Base-by-base conservation (phyloP, 2,113 vertebrate genomes). In the Oreochromis tanganicae region DNA sequence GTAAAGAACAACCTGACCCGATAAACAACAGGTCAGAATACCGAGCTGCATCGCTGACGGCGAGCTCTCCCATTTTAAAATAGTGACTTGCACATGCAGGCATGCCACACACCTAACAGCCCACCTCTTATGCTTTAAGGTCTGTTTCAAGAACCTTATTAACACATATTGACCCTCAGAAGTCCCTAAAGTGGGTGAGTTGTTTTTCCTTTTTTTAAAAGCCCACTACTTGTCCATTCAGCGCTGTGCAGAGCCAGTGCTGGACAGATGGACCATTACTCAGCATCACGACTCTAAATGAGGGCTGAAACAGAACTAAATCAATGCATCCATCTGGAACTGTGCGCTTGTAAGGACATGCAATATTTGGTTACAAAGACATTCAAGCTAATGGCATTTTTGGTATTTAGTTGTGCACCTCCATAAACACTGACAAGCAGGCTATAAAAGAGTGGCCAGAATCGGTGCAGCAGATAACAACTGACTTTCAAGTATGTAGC, bases 201-300 rank as follows among this genome's bases (percentile, higher is more conserved):
- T 75, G 36, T 17, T 75, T 50, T 50, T 50, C 21, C 21, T 73
- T 73, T 46, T 75, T 73, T 50, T 48, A 71, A 85, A 88, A 89
- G 34, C 43, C 73, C 34, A 78, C 82, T 75, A 38, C 83, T 84
- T 82, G 91, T 88, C 84, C 91, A 92, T 89, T 93, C 88, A 93
- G 91, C 54, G 3, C 43, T 55, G 85, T 36, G 82, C 66, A 73
- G 24, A 78, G 82, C 46, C 61, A 86, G 43, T 36, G 84, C 57
- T 78, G 82, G 92, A 94, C 93, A 94, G 92, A 91, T 85, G 90
- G 89, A 85, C 82, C 85, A 87, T 95, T 94, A 92, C 86, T 93
- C 94, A 95, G 92, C 93, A 91, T 66, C 86, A 80, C 75, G 38
- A 80, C 81, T 83, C 73, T 89, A 78, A 90, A 80, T 84, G 80